Evolutionary conservation across 2,113 vertebrate species (phyloP).

Genomic region (Taurulus bubalis): DNA sequence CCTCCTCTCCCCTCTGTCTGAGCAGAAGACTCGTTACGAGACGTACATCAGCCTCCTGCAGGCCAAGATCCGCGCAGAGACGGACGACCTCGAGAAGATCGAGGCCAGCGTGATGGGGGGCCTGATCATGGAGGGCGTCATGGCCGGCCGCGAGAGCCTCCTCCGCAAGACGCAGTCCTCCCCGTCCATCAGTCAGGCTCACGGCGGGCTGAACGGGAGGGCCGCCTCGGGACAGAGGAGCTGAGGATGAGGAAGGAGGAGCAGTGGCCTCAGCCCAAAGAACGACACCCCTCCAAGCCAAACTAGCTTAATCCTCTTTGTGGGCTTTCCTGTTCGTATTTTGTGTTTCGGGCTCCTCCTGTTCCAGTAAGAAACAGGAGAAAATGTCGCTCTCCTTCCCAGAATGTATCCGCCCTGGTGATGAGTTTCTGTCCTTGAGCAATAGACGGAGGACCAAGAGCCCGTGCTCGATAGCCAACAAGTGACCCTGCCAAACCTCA

Average conservation of each 20-base stretch:
- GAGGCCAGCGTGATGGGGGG: conserved; percentile 89
- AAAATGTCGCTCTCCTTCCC: conserved; percentile 27
- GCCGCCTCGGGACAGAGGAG: conserved; percentile 80
- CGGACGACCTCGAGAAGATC: conserved; percentile 94
- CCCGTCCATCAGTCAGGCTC: conserved; percentile 92
- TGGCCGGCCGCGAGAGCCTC: conserved; percentile 85
- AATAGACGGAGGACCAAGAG: conserved; percentile 63
- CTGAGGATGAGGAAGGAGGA: conserved; percentile 76
- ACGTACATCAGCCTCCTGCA: conserved; percentile 93
- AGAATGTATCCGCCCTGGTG: conserved; percentile 47
- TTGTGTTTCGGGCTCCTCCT: conserved; percentile 41
- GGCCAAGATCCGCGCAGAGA: conserved; percentile 90
- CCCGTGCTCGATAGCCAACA: conserved; percentile 16
- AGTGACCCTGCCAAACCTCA: conserved; percentile 49
- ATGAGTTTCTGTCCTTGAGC: conserved; percentile 64
- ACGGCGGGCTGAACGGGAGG: conserved; percentile 85
- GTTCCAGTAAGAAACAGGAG: conserved; percentile 10
- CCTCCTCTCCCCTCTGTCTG: conserved; percentile 29
- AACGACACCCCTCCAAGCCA: conserved; percentile 35
- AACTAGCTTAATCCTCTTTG: conserved; percentile 37
- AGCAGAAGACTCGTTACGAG: conserved; percentile 95
- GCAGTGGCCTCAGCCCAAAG: conserved; percentile 29
- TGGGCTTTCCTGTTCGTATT: conserved; percentile 28
- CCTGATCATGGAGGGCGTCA: conserved; percentile 57
- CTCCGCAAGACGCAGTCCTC: conserved; percentile 95